Percentiles rank a stretch among this genome's conserved stretches.
phyloP scores from a whole-genome alignment of 1,140 invertebrate genomes.

The Sminthurides bifidus region DNA sequence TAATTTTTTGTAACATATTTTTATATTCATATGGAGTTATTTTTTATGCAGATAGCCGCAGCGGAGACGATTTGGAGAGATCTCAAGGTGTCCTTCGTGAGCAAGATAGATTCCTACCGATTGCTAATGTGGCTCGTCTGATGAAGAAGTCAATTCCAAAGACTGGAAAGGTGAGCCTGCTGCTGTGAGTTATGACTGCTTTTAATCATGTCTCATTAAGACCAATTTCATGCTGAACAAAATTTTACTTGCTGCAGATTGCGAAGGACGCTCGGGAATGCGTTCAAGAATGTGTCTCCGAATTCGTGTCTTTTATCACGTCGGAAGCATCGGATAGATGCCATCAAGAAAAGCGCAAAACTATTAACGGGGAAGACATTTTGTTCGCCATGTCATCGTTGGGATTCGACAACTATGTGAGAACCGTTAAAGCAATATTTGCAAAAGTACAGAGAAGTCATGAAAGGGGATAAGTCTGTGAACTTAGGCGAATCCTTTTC shows the following conservation, averaged over 20 bases:
- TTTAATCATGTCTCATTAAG: neutral
- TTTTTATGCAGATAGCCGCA: conserved; percentile 20
- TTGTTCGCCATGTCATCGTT: conserved; percentile 91
- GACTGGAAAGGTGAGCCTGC: conserved; percentile 66
- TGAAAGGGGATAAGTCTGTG: conserved; percentile 28
- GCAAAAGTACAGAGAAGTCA: conserved; percentile 88
- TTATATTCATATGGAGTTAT: conserved; percentile 2
- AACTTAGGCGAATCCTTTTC: neutral
- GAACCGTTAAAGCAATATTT: conserved; percentile 92
- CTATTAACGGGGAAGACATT: conserved; percentile 97
- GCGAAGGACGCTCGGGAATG: conserved; percentile 99
- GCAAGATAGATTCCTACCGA: conserved; percentile 92
- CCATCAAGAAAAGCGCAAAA: conserved; percentile 96
- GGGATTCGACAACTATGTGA: conserved; percentile 97
- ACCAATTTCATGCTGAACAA: neutral
- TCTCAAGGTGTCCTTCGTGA: conserved; percentile 39
- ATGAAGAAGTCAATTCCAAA: conserved; percentile 97
- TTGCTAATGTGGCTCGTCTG: conserved; percentile 97
- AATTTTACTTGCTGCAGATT: conserved; percentile 49
- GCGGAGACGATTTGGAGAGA: conserved; percentile 25
- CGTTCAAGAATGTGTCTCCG: conserved; percentile 98
- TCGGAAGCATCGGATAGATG: conserved; percentile 91
- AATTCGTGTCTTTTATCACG: conserved; percentile 98
- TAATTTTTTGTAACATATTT: neutral
- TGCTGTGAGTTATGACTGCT: neutral